phyloP scores from a whole-genome alignment of 2,888 invertebrate species.

The Ashinkailepas kermadecensis region DNA sequence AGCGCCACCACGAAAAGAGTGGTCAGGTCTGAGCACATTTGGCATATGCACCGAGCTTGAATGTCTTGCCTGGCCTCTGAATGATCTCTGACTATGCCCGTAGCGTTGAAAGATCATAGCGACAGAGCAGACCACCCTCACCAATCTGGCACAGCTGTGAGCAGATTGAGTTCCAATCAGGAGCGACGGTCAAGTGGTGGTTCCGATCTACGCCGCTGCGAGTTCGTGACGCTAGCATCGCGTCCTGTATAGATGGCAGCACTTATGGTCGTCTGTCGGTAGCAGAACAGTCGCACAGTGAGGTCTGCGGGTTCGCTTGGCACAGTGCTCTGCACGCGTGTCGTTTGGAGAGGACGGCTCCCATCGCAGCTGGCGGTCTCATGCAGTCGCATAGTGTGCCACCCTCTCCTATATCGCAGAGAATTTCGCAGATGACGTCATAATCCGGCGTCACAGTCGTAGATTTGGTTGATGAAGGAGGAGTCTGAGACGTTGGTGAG shows the following conservation, averaged over 20 bases:
- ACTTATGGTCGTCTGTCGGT: not conserved
- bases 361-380: not conserved
- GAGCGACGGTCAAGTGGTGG: not conserved
- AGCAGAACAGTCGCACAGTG: not conserved
- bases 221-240: not conserved
- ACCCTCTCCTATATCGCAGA: not conserved
- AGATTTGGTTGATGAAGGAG: not conserved
- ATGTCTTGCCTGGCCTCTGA: too few species aligned
- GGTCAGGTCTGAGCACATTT: too few species aligned
- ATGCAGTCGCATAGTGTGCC: not conserved
- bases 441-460: not conserved
- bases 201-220: not conserved
- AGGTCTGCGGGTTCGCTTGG: not conserved
- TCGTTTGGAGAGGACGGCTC: not conserved
- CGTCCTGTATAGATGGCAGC: not conserved
- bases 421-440: not conserved
- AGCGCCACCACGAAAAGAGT: too few species aligned
- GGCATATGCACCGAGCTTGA: too few species aligned
- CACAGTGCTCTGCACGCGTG: not conserved
- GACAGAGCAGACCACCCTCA: not conserved
- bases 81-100: not conserved
- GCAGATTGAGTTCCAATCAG: not conserved
- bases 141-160: not conserved
- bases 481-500: not conserved
- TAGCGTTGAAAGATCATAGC: not conserved